phyloP scores from a whole-genome alignment of 2,113 vertebrate species.

The Gasterosteus nipponicus region DNA sequence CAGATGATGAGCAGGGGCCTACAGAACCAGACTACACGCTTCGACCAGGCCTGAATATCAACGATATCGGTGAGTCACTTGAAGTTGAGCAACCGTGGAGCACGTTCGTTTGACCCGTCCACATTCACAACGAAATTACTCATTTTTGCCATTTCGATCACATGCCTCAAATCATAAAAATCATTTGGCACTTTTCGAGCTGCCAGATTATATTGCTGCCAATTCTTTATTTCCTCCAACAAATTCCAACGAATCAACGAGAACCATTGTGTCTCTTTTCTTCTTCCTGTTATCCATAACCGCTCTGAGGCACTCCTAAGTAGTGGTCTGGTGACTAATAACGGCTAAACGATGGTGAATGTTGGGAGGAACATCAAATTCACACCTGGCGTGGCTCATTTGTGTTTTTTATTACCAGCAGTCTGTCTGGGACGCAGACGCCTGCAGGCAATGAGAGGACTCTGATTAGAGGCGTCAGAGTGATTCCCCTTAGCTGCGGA shows the following conservation, averaged over 20 bases:
- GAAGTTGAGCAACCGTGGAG: slow-evolving; percentile 11
- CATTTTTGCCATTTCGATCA: no score
- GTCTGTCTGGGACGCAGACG: neutral
- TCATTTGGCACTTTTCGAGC: no score
- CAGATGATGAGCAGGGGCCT: slow-evolving; percentile 87
- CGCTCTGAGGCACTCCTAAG: neutral
- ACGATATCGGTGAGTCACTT: slow-evolving; percentile 90
- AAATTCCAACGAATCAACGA: neutral
- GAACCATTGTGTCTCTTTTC: neutral
- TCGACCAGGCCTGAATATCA: slow-evolving; percentile 92
- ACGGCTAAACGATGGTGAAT: neutral
- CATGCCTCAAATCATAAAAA: no score
- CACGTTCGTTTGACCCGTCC: slow-evolving; percentile 1
- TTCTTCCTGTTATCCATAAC: neutral
- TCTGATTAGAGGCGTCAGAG: neutral
- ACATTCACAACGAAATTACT: neutral
- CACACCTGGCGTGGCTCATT: neutral
- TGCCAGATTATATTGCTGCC: no score
- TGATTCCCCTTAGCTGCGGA: neutral
- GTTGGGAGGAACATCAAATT: neutral
- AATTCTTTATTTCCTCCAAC: no score
- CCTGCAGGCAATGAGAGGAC: neutral
- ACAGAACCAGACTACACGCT: slow-evolving; percentile 94
- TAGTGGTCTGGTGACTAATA: neutral
- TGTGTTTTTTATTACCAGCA: neutral